Evolutionary conservation across 37 sponge, comb jelly and placozoan species (phyloP).

Genomic region (Dysidea cf. avara): DNA sequence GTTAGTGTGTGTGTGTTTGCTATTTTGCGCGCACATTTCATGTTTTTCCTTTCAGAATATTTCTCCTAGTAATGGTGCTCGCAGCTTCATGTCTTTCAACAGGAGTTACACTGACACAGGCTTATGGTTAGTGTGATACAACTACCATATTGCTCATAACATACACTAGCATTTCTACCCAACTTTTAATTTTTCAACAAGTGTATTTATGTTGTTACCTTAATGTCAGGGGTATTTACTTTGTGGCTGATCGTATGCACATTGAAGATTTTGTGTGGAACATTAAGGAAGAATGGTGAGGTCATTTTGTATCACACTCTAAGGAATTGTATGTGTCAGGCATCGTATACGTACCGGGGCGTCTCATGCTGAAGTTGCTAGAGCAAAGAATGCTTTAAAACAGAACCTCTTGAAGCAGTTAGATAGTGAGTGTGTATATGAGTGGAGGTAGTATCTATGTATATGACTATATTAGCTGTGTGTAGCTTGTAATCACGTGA

Average conservation of each 20-base stretch:
- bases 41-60: constrained; percentile 5
- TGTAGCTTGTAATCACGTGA: too few relatives aligned
- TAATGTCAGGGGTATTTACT: constrained; percentile 83
- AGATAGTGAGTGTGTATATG: too few relatives aligned
- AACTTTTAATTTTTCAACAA: too few relatives aligned
- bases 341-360: constrained; percentile 73
- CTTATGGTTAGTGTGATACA: constrained; percentile 68
- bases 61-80: constrained; percentile 34
- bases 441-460: too few relatives aligned
- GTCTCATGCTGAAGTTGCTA: constrained; percentile 84
- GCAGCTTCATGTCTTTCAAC: constrained; percentile 93
- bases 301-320: neutral
- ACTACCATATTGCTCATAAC: too few relatives aligned
- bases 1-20: constrained; percentile 33
- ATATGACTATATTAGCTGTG: too few relatives aligned
- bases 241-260: constrained; percentile 51
- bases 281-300: constrained; percentile 77
- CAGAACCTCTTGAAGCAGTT: constrained; percentile 78
- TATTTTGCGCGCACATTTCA: neutral
- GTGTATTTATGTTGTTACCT: too few relatives aligned
- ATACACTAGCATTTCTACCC: too few relatives aligned
- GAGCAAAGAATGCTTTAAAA: constrained; percentile 87
- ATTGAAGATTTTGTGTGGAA: constrained; percentile 81
- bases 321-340: constrained; percentile 25
- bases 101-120: constrained; percentile 98